phyloP scores from a whole-genome alignment of 2,888 invertebrate genomes.

The Catocala fraxini region DNA sequence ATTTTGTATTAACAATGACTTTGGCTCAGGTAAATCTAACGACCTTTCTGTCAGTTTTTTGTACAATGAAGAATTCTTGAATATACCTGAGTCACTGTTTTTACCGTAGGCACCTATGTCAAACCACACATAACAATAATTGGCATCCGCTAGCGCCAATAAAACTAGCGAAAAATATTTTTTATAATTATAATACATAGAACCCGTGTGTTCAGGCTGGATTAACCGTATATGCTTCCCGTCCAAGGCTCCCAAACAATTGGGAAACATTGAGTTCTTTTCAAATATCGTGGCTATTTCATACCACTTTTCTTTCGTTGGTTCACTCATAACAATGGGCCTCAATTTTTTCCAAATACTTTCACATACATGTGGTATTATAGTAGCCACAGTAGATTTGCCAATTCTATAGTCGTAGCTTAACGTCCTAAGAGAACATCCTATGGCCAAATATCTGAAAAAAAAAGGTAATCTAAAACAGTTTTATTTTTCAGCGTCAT shows the following conservation, averaged over 20 bases:
- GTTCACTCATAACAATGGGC: slow-evolving; percentile 29
- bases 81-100: slow-evolving; percentile 9
- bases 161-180: slow-evolving; percentile 38
- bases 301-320: too few species aligned
- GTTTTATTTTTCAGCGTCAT: slow-evolving; percentile 24
- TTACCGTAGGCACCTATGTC: slow-evolving; percentile 15
- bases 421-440: slow-evolving; percentile 24
- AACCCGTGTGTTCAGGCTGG: slow-evolving; percentile 25
- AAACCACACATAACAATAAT: slow-evolving; percentile 16
- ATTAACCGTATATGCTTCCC: too few species aligned
- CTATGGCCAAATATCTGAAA: too few species aligned
- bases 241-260: slow-evolving; percentile 1
- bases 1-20: background rate
- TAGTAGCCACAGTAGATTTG: slow-evolving; percentile 32
- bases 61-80: slow-evolving; percentile 9
- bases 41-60: background rate
- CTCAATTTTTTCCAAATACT: background rate
- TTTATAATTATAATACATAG: slow-evolving; percentile 40
- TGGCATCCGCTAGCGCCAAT: slow-evolving; percentile 23
- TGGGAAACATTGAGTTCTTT: background rate
- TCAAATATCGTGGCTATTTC: slow-evolving; percentile 17
- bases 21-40: too few species aligned
- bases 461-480: slow-evolving; percentile 18
- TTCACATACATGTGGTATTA: slow-evolving; percentile 38
- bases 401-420: slow-evolving; percentile 40